Evolutionary conservation across 1,140 invertebrate species (phyloP).

Genomic region (Lepeophtheirus salmonis): DNA sequence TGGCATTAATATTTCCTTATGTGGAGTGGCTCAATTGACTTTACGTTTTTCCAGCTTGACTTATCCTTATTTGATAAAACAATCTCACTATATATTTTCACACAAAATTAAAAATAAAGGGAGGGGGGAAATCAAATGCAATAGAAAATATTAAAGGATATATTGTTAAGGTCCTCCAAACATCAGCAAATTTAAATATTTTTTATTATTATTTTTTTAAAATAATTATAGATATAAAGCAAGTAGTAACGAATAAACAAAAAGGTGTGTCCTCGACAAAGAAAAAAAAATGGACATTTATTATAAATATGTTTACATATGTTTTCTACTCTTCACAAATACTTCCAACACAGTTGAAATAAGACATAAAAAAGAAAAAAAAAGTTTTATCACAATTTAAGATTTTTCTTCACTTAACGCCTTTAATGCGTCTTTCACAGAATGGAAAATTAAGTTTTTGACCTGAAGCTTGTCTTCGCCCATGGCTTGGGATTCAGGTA

Average conservation of each 20-base stretch:
- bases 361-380: not conserved
- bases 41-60: too few species aligned
- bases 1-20: too few species aligned
- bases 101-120: too few species aligned
- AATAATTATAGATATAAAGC: not conserved
- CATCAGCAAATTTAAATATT: not conserved
- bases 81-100: too few species aligned
- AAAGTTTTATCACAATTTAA: not conserved
- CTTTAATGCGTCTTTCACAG: not conserved
- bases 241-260: not conserved
- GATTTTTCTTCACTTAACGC: not conserved
- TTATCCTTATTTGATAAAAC: too few species aligned
- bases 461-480: not conserved
- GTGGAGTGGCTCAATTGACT: too few species aligned
- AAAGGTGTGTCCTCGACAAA: not conserved
- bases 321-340: not conserved
- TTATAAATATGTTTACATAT: not conserved
- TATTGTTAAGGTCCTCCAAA: too few species aligned
- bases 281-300: not conserved
- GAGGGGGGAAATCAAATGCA: too few species aligned
- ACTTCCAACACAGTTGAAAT: not conserved
- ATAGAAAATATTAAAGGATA: too few species aligned
- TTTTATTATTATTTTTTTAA: not conserved
- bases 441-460: not conserved
- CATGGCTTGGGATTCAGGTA: not conserved